phyloP scores from a whole-genome alignment of 2,888 invertebrate genomes.

The Busseola fusca region DNA sequence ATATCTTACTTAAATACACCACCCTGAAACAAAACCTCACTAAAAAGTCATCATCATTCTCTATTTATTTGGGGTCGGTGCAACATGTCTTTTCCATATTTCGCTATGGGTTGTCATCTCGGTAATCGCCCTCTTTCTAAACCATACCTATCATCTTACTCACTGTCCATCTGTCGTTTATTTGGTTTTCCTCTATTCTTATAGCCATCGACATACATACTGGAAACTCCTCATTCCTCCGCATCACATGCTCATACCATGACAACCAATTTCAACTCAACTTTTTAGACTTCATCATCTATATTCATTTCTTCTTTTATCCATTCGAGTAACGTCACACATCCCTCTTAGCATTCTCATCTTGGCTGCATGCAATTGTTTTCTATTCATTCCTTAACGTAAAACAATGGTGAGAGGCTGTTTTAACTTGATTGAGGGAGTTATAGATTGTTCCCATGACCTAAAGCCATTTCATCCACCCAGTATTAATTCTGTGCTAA shows the following conservation, averaged over 20 bases:
- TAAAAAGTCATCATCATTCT: background rate
- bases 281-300: background rate
- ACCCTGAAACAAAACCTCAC: background rate
- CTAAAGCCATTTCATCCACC: background rate
- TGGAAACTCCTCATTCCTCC: background rate
- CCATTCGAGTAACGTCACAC: background rate
- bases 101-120: background rate
- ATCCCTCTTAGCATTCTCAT: background rate
- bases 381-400: background rate
- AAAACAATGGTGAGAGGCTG: background rate
- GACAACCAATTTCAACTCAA: background rate
- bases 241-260: background rate
- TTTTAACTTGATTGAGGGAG: background rate
- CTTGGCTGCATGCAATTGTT: background rate
- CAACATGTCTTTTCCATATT: too few relatives aligned
- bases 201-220: background rate
- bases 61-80: too few relatives aligned
- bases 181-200: background rate
- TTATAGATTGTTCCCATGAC: background rate
- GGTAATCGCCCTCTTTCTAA: background rate
- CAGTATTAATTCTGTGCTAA: background rate
- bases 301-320: background rate
- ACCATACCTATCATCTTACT: background rate
- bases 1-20: background rate
- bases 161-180: too few relatives aligned